A percentile compares a stretch with the other conserved stretches of the same genome.
phyloP scores from a whole-genome alignment of 2,888 invertebrate species.

The Eretmocerus hayati region DNA sequence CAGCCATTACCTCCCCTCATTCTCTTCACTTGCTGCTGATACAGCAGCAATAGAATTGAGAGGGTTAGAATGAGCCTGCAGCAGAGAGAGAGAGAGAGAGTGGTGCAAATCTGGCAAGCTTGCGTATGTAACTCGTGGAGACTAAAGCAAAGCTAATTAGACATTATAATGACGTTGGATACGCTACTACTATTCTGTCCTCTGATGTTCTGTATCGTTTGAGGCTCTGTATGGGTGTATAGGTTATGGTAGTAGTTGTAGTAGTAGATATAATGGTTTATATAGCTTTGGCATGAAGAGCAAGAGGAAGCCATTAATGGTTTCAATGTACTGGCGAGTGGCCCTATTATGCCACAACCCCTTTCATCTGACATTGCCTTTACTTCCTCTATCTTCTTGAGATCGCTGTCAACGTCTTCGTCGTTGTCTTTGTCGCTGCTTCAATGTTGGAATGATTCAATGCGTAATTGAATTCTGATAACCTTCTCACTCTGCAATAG shows the following conservation, averaged over 20 bases:
- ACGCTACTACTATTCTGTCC: slow-evolving; percentile 13
- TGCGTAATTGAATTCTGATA: slow-evolving; percentile 22
- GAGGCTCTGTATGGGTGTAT: not conserved
- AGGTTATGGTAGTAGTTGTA: no score
- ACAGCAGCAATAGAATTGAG: no score
- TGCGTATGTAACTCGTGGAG: slow-evolving; percentile 27
- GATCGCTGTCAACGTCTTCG: not conserved
- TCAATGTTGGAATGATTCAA: slow-evolving; percentile 17
- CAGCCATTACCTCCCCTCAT: no score
- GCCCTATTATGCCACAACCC: not conserved
- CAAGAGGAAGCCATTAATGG: slow-evolving; percentile 17
- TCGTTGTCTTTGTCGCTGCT: not conserved
- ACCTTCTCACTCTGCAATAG: slow-evolving; percentile 10
- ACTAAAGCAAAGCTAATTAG: slow-evolving; percentile 33
- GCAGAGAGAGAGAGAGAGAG: no score
- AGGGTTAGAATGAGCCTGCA: no score
- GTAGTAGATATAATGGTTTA: no score
- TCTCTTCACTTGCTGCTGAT: no score
- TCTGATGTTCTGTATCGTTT: slow-evolving; percentile 14
- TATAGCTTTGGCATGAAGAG: no score
- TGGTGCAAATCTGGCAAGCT: slow-evolving; percentile 24
- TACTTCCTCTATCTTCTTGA: not conserved
- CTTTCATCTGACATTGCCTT: not conserved
- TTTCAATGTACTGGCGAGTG: slow-evolving; percentile 4
- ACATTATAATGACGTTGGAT: slow-evolving; percentile 37